Evolutionary conservation across 2,113 vertebrate species (phyloP), one percentile per base, ranked within the genome.

Genomic region (Himantopus leucocephalus): DNA sequence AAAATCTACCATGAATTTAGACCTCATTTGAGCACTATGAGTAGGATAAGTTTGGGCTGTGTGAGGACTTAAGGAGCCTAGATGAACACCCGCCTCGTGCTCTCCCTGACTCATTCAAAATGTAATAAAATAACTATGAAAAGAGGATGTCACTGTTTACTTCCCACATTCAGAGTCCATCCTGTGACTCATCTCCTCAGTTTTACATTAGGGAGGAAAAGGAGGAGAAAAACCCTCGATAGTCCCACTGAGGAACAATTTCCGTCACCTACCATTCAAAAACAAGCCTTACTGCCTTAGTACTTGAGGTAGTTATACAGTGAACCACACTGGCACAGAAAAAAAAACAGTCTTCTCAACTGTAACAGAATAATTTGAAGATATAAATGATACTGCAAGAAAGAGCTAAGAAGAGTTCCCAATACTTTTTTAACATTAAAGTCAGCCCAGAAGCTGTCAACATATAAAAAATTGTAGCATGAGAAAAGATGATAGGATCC

Each of bases 81-180:
- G 56, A 39, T 71, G 68, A 92, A 9, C 75, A 50, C 47, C 64
- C 4, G 1, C 64, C 77, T 55, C 10, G 0, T 27, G 80, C 82
- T 79, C 55, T 76, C 47, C 22, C 72, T 86, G 78, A 92, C 90
- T 97, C 92, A 93, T 78, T 37, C 50, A 8, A 6, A 47, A 43
- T 67, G 47, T 1, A 43, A 22, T 59, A 66, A 50, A 83, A 76
- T 8, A 50, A 37, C 45, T 64, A 74, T 21, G 75, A 66, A 93
- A 86, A 68, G 47, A 96, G 52, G 55, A 77, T 92, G 79, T 27
- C 79, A 80, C 47, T 88, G 76, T 86, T 96, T 95, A 64, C 95
- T 90, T 93, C 90, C 94, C 78, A 14, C 91, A 78, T 34, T 63
- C 81, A 63, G 32, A 92, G 82, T 92, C 85, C 90, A 85, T 90